Conservation (phyloP, 2,797 vertebrate species). For the Siniperca obscura region DNA sequence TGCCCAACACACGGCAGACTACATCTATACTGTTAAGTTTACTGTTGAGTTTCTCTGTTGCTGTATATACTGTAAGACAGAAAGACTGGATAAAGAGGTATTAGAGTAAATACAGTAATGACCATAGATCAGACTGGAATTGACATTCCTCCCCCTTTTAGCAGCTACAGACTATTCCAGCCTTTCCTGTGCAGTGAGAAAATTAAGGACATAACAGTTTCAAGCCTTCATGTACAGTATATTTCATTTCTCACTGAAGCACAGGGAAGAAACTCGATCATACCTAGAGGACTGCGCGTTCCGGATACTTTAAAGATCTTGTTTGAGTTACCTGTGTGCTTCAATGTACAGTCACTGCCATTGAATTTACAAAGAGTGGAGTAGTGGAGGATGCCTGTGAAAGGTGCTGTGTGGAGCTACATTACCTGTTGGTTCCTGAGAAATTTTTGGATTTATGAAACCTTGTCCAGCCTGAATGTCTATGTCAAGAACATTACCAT, state of each 20-base stretch:
- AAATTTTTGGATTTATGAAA: slow-evolving; percentile 69
- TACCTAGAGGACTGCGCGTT: slow-evolving; percentile 11
- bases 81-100: slow-evolving; percentile 82
- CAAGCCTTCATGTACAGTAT: slow-evolving; percentile 79
- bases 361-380: slow-evolving; percentile 48
- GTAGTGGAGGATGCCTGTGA: slow-evolving; percentile 51
- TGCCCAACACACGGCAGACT: slow-evolving; percentile 68
- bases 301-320: slow-evolving; percentile 47
- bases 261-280: slow-evolving; percentile 52
- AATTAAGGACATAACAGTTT: slow-evolving; percentile 86
- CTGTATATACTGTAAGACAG: slow-evolving; percentile 78
- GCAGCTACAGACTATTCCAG: slow-evolving; percentile 78
- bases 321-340: slow-evolving; percentile 59
- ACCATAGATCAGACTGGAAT: slow-evolving; percentile 75
- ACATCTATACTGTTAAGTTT: slow-evolving; percentile 75
- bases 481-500: slow-evolving; percentile 45
- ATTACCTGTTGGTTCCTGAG: slow-evolving; percentile 84
- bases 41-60: slow-evolving; percentile 71
- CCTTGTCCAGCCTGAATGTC: slow-evolving; percentile 56
- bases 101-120: slow-evolving; percentile 79
- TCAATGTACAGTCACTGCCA: slow-evolving; percentile 65
- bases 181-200: slow-evolving; percentile 73
- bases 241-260: slow-evolving; percentile 65
- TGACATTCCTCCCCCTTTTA: slow-evolving; percentile 66
- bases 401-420: slow-evolving; percentile 63